Evolutionary conservation across 2,113 vertebrate species (phyloP), one percentile per base, ranked within the genome.

Genomic region (Tupaia chinensis): DNA sequence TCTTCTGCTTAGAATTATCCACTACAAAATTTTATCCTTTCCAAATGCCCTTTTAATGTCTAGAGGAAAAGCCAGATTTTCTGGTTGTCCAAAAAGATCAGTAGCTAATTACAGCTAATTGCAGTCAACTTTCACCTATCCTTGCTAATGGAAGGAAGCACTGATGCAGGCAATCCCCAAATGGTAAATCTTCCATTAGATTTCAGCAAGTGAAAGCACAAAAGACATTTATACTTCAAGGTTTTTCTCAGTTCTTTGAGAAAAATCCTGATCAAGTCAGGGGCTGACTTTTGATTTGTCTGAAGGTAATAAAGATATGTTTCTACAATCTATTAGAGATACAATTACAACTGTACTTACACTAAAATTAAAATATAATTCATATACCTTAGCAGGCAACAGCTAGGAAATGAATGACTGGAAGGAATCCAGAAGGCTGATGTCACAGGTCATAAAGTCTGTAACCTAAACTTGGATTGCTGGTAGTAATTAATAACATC

Each of bases 61-160:
- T 94, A 11, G 61, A 87, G 83, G 29, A 77, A 54, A 88, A 92
- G 58, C 53, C 32, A 76, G 95, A 85, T 94, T 94, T 96, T 96
- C 95, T 94, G 92, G 87, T 90, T 96, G 95, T 96, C 96, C 94
- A 79, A 80, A 97, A 96, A 95, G 92, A 96, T 97, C 92, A 89
- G 80, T 61, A 53, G 83, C 89, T 94, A 96, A 96, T 95, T 91
- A 92, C 53, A 95, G 76, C 91, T 94, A 92, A 95, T 94, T 81
- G 72, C 80, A 80, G 61, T 88, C 94, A 92, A 87, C 89, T 78
- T 74, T 94, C 91, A 96, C 93, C 93, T 93, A 19, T 85, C 76
- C 4, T 9, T 63, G 89, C 83, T 95, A 87, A 87, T 54, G 92
- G 93, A 90, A 84, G 81, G 65, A 83, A 81, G 77, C 61, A 56